phyloP scores from a whole-genome alignment of 2,797 vertebrate species.

The Pipistrellus kuhlii region DNA sequence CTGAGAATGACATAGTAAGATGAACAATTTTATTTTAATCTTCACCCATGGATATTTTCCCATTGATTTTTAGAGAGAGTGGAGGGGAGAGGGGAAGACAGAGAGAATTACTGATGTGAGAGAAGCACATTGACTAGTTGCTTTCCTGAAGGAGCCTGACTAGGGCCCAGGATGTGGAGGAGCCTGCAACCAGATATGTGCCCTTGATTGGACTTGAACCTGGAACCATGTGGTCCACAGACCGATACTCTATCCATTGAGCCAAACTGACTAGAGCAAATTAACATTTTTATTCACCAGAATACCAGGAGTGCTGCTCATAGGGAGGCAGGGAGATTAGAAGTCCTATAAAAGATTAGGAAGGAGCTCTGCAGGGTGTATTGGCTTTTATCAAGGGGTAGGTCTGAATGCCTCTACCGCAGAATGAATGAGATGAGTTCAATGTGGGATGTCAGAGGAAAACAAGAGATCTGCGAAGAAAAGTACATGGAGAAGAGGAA shows the following conservation, averaged over 20 bases:
- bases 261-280: no score
- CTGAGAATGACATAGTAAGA: neutral
- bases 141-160: no score
- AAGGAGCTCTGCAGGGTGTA: neutral
- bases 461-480: neutral
- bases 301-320: neutral
- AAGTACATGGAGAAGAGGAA: neutral
- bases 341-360: neutral
- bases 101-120: no score
- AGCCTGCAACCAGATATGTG: no score
- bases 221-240: no score
- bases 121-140: no score
- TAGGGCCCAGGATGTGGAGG: no score
- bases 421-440: neutral
- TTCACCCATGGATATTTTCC: no score
- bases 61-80: no score
- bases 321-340: neutral
- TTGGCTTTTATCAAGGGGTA: neutral
- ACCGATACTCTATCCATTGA: no score
- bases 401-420: neutral
- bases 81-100: no score
- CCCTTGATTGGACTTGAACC: no score
- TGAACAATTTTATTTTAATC: neutral
- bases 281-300: neutral
- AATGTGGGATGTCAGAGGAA: neutral